Evolutionary conservation across 1,140 invertebrate genomes (phyloP), one percentile per base, ranked within the genome.

Genomic region (Chionoecetes opilio): DNA sequence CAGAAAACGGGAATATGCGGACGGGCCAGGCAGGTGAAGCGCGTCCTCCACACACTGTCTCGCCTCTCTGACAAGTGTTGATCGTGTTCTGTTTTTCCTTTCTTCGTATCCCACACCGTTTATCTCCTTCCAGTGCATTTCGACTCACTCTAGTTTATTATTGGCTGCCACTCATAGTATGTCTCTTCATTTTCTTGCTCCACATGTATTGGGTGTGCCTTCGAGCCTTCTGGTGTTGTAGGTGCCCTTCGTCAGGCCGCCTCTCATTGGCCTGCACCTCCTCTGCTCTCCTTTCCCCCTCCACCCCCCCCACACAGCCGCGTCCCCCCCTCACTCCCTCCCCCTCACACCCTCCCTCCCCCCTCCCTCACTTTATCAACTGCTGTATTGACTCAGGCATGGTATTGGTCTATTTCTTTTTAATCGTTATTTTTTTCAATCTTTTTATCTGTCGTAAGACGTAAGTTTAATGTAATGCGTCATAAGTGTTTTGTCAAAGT

Each of bases 331-430:
- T 92, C 32, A 34, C 63, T 26, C 32, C 53, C 82, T 84, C 91
- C 29, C 32, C 41, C 38, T 29, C 21, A 37, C 82, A 35, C 35
- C 34, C 34, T 37, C 82, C 35, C 35, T 85, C 63, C 38, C 75
- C 35, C 82, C 38, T 86, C 92, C 31, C 82, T 82, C 53, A 82
- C 63, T 82, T 29, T 75, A 11, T 92, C 53, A 75, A 91, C 14
- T 94, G 88, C 93, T 84, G 93, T 94, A 84, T 90, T 94, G 87
- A 94, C 75, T 94, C 93, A 94, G 93, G 93, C 93, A 94, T 94
- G 93, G 93, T 94, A 63, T 34, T 94, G 32, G 82, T 89, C 32
- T 82, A 35, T 41, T 34, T 84, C 82, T 38, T 35, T 82, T 82
- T 87, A 21, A 87, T 91, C 32, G 63, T 91, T 93, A 41, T 86